These are phyloP conservation scores for Daubentonia madagascariensis DNA, from an alignment of 2,113 vertebrate genomes.

Conservation along the genomic window DNA sequence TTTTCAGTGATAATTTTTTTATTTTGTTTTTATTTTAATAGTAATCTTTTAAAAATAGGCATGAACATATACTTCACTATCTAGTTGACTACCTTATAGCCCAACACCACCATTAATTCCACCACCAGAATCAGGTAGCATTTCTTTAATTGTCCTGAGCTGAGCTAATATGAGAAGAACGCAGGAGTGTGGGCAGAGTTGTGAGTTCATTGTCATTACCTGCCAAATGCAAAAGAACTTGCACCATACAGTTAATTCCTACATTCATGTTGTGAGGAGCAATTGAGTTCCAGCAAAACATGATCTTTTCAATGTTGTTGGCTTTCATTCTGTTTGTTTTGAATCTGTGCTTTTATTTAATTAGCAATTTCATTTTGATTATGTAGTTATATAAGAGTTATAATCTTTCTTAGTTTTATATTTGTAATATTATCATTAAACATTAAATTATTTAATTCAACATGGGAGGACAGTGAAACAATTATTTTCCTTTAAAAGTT, in stretches of 20 bases:
- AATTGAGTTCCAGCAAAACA: neutral
- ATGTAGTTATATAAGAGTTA: neutral
- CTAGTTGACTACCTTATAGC: neutral
- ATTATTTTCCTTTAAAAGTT: neutral
- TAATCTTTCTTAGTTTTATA: neutral
- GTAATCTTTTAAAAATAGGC: neutral
- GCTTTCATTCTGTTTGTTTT: neutral
- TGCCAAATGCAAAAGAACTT: neutral
- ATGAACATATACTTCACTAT: neutral
- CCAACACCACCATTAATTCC: neutral
- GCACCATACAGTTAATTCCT: fast-evolving
- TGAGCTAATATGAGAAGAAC: neutral
- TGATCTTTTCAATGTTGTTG: neutral
- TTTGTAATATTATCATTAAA: neutral
- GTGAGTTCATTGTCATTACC: fast-evolving
- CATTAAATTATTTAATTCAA: neutral
- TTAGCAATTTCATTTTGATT: neutral
- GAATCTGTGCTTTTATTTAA: neutral
- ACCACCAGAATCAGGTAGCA: neutral
- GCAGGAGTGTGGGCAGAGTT: neutral
- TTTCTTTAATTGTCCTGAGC: neutral
- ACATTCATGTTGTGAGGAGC: fast-evolving
- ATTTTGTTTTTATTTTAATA: neutral
- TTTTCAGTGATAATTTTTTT: neutral
- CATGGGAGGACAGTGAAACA: neutral